These are phyloP conservation scores for Mobula birostris DNA, from an alignment of 2,113 vertebrate genomes.

Conservation along the genomic window DNA sequence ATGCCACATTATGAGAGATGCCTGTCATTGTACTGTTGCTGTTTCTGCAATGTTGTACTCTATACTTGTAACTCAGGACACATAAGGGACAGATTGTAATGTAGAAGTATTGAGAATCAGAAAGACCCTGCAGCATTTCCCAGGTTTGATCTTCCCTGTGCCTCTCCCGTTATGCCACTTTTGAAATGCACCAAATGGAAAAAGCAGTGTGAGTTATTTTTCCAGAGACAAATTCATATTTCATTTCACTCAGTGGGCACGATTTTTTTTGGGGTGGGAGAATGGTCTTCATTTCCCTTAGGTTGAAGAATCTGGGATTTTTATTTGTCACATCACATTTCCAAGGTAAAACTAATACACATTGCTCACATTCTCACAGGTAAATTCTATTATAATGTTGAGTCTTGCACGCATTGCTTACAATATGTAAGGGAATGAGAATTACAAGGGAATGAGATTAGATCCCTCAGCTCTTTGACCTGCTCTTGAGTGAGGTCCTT, in stretches of 20 bases:
- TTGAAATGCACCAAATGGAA: not conserved
- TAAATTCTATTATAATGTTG: not conserved
- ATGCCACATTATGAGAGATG: not conserved
- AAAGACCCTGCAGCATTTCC: not conserved
- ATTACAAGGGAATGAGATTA: not conserved
- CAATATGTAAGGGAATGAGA: not conserved
- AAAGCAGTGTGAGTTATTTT: conserved; percentile 2
- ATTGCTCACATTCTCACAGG: not conserved
- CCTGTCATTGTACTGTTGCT: not conserved
- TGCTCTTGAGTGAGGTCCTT: not conserved
- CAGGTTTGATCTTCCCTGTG: conserved; percentile 10
- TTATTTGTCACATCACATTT: not conserved
- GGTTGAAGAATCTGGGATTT: not conserved
- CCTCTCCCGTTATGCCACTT: too few relatives aligned
- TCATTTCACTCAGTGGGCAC: not conserved
- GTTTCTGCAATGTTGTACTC: not conserved
- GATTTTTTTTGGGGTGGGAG: not conserved
- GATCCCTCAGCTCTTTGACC: not conserved
- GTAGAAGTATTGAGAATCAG: not conserved
- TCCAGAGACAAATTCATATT: not conserved
- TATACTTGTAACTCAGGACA: not conserved
- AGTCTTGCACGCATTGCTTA: not conserved
- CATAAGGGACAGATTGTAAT: not conserved
- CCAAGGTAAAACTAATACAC: not conserved
- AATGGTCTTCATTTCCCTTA: not conserved